These are phyloP conservation scores for Clarias magur DNA, from an alignment of 2,113 vertebrate genomes.

Conservation along the genomic window DNA sequence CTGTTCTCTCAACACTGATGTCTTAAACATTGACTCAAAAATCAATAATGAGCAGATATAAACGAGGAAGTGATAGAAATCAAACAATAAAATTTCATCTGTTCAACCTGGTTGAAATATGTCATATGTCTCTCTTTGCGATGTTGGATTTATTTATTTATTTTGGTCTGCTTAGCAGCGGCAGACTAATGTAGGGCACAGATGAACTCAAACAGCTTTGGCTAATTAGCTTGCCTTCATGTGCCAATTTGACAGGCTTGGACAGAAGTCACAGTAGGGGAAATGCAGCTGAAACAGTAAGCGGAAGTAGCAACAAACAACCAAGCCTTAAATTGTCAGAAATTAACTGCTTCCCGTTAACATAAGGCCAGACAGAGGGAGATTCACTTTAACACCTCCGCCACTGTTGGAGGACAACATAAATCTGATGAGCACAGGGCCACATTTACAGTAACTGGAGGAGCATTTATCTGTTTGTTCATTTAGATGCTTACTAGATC, in stretches of 20 bases:
- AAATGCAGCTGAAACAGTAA: slow-evolving; percentile 19
- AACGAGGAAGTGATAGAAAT: not conserved
- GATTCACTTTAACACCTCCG: slow-evolving; percentile 16
- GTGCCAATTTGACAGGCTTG: slow-evolving; percentile 28
- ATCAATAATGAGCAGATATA: not conserved
- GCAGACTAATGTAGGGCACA: slow-evolving; percentile 6
- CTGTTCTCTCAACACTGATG: not conserved
- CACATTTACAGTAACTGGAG: not conserved
- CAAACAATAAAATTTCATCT: not conserved
- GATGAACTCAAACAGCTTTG: slow-evolving; percentile 14
- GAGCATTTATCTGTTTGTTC: too few relatives aligned
- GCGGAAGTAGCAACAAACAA: slow-evolving; percentile 8
- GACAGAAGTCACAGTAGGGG: slow-evolving; percentile 26
- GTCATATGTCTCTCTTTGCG: not conserved
- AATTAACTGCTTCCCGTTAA: slow-evolving; percentile 46
- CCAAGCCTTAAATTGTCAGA: slow-evolving; percentile 22
- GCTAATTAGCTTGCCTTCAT: slow-evolving; percentile 35
- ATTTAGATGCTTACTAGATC: not conserved
- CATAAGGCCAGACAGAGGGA: slow-evolving; percentile 25
- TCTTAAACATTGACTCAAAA: not conserved
- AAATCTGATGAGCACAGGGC: slow-evolving; percentile 38
- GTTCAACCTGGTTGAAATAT: not conserved
- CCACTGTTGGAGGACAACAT: slow-evolving; percentile 1
- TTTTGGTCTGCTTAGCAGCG: not conserved
- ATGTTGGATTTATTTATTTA: not conserved